These are phyloP conservation scores for Arctia plantaginis DNA, from an alignment of 2,888 invertebrate species.

Conservation along the genomic window DNA sequence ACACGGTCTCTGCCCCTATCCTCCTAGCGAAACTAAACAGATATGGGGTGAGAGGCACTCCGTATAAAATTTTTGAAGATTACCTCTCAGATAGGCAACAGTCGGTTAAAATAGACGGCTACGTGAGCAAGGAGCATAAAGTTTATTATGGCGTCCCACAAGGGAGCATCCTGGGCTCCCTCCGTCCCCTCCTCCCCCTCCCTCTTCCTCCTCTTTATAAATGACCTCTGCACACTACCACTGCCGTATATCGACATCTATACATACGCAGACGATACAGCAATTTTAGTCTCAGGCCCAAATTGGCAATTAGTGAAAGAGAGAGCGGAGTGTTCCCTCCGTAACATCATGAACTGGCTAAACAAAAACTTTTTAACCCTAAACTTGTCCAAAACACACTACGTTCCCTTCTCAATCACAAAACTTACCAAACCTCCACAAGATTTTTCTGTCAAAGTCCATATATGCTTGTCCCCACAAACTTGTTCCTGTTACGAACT, in stretches of 20 bases:
- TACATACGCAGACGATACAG: constrained; percentile 1
- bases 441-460: too few relatives aligned
- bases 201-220: neutral
- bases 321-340: neutral
- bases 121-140: neutral
- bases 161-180: neutral
- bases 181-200: too few relatives aligned
- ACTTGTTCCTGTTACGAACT: too few relatives aligned
- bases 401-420: too few relatives aligned
- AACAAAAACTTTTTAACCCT: neutral
- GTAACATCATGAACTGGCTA: neutral
- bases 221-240: neutral
- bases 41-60: neutral
- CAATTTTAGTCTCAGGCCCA: neutral
- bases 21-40: neutral
- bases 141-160: neutral
- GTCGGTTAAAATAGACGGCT: neutral
- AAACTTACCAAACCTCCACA: too few relatives aligned
- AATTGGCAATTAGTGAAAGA: neutral
- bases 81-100: neutral
- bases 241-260: neutral
- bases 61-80: neutral
- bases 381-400: constrained; percentile 4
- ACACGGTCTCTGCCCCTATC: neutral
- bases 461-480: too few relatives aligned